These are phyloP conservation scores for Bilobella aurantiaca DNA, from an alignment of 1,140 invertebrate genomes.

Conservation along the genomic window DNA sequence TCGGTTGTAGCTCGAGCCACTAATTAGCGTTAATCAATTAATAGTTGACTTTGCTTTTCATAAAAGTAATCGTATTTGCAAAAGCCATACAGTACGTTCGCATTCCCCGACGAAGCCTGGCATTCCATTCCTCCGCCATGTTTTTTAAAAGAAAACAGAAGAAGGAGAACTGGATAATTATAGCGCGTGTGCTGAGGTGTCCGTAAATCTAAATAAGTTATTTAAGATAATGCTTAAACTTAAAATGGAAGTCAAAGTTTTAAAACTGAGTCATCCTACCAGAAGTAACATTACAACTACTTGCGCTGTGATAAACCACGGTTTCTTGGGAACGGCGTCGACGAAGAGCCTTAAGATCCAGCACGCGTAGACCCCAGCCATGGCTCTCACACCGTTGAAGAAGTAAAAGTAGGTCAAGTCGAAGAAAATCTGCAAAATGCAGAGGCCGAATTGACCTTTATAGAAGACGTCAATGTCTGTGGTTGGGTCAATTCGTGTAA, in stretches of 20 bases:
- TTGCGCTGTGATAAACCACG: background rate
- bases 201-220: slow-evolving; percentile 1
- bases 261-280: background rate
- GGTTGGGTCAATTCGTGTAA: background rate
- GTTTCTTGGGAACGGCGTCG: background rate
- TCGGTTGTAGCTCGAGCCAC: background rate
- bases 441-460: background rate
- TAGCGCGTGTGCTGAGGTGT: background rate
- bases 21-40: background rate
- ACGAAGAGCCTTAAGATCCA: background rate
- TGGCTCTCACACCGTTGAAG: background rate
- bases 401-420: background rate
- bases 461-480: background rate
- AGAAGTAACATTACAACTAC: background rate
- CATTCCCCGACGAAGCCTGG: background rate
- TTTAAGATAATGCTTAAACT: background rate
- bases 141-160: background rate
- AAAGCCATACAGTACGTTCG: background rate
- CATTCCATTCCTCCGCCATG: background rate
- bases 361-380: background rate
- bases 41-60: background rate
- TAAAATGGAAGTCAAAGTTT: background rate
- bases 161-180: background rate
- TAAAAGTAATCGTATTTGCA: background rate
- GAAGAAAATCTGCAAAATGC: background rate